Evolutionary conservation across 2,797 vertebrate species (phyloP).

Genomic region (Loris lydekkerianus): DNA sequence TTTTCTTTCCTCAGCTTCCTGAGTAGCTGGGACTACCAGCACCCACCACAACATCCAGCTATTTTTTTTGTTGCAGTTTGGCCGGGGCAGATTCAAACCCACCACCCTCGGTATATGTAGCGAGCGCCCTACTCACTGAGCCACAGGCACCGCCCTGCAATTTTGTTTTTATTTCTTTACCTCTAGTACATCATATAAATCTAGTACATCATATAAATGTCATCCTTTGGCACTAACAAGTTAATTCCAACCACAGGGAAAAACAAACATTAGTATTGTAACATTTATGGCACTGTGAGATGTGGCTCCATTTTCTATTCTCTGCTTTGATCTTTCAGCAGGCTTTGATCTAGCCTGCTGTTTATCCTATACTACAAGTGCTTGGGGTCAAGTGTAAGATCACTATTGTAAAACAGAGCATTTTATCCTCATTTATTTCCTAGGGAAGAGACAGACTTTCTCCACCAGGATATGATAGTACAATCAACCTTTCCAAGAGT

Average conservation of each 20-base stretch:
- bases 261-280: not conserved
- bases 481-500: not conserved
- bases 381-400: slow-evolving; percentile 43
- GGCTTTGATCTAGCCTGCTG: not conserved
- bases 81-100: too few relatives aligned
- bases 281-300: not conserved
- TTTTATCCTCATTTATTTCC: slow-evolving; percentile 8
- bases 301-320: not conserved
- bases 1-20: too few relatives aligned
- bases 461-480: not conserved
- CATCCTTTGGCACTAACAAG: not conserved
- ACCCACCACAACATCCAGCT: too few relatives aligned
- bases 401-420: not conserved
- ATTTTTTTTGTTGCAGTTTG: too few relatives aligned
- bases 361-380: slow-evolving; percentile 14
- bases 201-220: slow-evolving; percentile 11
- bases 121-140: too few relatives aligned
- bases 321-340: not conserved
- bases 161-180: not conserved
- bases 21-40: too few relatives aligned
- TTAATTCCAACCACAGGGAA: not conserved
- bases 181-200: slow-evolving; percentile 24
- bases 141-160: too few relatives aligned
- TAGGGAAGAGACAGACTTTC: not conserved
- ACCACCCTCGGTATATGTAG: too few relatives aligned